Evolutionary conservation across 2,888 invertebrate genomes (phyloP).

Genomic region (Caenorhabditis sp.): DNA sequence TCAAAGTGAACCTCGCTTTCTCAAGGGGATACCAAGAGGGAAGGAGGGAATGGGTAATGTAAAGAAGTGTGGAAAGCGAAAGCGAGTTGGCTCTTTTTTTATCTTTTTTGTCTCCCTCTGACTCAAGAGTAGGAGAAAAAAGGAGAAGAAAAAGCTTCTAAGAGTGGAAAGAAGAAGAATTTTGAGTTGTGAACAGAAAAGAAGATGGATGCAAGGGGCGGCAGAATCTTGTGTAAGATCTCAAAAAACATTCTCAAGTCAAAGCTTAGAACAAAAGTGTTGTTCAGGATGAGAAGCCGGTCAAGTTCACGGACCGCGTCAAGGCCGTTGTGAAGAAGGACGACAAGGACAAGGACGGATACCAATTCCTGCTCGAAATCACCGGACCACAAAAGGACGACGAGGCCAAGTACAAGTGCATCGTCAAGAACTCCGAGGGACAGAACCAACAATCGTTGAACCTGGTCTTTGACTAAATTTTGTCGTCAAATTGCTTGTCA

Average conservation of each 20-base stretch:
- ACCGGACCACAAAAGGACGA: constrained; percentile 77
- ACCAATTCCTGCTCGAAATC: constrained; percentile 77
- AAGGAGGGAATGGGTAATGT: constrained; percentile 55
- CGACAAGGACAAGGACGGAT: constrained; percentile 77
- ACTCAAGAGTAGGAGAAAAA: neutral
- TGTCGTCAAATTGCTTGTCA: neutral
- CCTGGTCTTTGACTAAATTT: constrained; percentile 75
- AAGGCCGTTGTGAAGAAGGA: constrained; percentile 77
- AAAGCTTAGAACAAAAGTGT: no score
- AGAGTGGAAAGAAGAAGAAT: neutral
- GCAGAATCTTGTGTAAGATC: constrained; percentile 6
- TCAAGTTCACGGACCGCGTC: constrained; percentile 76
- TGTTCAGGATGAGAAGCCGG: constrained; percentile 79
- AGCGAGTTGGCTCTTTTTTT: constrained; percentile 1
- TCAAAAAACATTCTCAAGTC: constrained; percentile 38
- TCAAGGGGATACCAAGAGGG: constrained; percentile 45
- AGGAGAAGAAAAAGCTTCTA: neutral
- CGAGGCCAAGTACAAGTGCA: constrained; percentile 77
- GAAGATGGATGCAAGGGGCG: constrained; percentile 27
- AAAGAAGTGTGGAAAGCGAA: constrained; percentile 48
- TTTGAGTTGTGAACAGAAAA: constrained; percentile 20
- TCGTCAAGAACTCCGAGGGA: constrained; percentile 79
- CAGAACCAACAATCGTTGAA: constrained; percentile 79
- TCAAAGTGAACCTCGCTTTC: constrained; percentile 46
- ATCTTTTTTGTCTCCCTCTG: neutral